Evolutionary conservation across 2,113 vertebrate genomes (phyloP).

Genomic region (Rhabdomys dilectus): DNA sequence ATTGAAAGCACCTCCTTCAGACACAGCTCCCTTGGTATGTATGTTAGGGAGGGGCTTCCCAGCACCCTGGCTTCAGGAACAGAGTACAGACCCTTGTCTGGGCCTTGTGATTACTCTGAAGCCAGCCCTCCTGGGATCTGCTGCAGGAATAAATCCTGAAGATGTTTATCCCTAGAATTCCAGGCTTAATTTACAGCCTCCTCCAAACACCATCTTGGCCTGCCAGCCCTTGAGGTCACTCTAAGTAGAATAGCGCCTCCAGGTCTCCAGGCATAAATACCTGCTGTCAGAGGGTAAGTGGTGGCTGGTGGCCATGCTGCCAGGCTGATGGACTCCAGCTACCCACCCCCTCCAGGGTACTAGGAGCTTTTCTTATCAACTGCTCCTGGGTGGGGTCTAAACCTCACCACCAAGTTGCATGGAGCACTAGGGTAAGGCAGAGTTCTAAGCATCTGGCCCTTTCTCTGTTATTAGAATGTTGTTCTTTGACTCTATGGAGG

Average conservation of each 20-base stretch:
- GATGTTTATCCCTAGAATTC: constrained; percentile 46
- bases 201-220: background rate
- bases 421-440: rapidly evolving
- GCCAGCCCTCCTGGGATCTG: background rate
- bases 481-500: background rate
- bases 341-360: background rate
- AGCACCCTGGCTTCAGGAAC: background rate
- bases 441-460: background rate
- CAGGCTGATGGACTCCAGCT: constrained; percentile 14
- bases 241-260: background rate
- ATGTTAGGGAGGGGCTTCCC: background rate
- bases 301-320: background rate
- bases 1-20: background rate
- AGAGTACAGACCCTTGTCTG: background rate
- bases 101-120: background rate
- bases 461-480: background rate
- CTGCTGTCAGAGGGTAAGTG: background rate
- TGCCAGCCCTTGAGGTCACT: background rate
- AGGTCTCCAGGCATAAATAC: background rate
- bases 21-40: background rate
- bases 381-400: constrained; percentile 58
- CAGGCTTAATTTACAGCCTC: constrained; percentile 51
- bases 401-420: background rate
- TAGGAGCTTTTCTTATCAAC: constrained; percentile 71
- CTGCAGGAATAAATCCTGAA: constrained; percentile 14